Evolutionary conservation across 2,888 invertebrate species (phyloP).

Genomic region (Rhamnusium bicolor): DNA sequence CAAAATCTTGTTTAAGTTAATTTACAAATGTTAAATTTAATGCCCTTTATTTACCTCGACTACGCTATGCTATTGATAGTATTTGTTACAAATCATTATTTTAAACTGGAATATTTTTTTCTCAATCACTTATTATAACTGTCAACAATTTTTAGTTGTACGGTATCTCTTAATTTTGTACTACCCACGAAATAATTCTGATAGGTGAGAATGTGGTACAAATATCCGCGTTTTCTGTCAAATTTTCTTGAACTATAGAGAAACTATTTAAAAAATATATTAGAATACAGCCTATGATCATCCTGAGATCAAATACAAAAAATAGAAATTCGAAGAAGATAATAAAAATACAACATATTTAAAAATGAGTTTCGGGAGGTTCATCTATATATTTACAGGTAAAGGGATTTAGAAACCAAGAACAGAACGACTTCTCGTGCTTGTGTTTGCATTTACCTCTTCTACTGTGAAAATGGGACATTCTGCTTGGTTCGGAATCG

Average conservation of each 20-base stretch:
- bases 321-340: not conserved
- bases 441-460: slow-evolving; percentile 79
- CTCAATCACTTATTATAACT: too few relatives aligned
- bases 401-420: slow-evolving; percentile 84
- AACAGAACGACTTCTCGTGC: slow-evolving; percentile 81
- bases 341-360: slow-evolving; percentile 45
- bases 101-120: too few relatives aligned
- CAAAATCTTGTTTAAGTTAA: too few relatives aligned
- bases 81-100: too few relatives aligned
- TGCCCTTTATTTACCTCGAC: too few relatives aligned
- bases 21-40: too few relatives aligned
- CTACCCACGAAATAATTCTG: not conserved
- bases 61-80: too few relatives aligned
- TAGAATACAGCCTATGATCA: slow-evolving; percentile 12
- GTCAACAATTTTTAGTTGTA: not conserved
- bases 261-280: not conserved
- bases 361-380: slow-evolving; percentile 71
- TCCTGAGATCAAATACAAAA: slow-evolving; percentile 28
- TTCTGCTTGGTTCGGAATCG: slow-evolving; percentile 79
- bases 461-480: slow-evolving; percentile 68
- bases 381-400: slow-evolving; percentile 84
- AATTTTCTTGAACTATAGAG: not conserved
- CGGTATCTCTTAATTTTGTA: not conserved
- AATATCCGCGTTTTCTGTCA: not conserved
- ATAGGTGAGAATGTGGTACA: not conserved